Conservation (phyloP, 2,113 vertebrate genomes). For the Bufo bufo region DNA sequence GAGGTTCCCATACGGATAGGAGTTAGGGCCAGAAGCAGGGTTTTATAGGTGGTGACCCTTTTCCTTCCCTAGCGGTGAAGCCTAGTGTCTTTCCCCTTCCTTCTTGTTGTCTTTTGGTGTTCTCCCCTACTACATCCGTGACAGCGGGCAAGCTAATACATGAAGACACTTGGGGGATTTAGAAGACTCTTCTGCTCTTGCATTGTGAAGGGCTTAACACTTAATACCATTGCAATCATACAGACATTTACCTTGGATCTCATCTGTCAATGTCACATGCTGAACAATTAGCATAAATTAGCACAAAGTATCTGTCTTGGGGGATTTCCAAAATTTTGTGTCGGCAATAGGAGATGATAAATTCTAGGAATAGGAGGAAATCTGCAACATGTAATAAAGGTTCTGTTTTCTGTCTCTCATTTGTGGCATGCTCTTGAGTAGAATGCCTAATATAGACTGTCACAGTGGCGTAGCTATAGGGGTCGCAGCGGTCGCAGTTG, state of each 20-base stretch:
- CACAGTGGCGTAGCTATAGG: not conserved
- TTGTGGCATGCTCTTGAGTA: not conserved
- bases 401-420: not conserved
- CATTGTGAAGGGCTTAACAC: not conserved
- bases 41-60: too few relatives aligned
- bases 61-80: too few relatives aligned
- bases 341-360: not conserved
- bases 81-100: too few relatives aligned
- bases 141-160: not conserved
- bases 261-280: not conserved
- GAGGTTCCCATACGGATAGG: too few relatives aligned
- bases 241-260: not conserved
- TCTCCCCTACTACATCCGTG: too few relatives aligned
- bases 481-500: too few relatives aligned
- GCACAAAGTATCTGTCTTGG: not conserved
- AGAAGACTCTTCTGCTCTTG: not conserved
- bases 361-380: not conserved
- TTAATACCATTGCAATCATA: not conserved
- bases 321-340: not conserved
- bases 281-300: not conserved
- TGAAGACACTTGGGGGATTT: not conserved
- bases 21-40: too few relatives aligned
- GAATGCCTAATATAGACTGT: not conserved
- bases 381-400: not conserved
- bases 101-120: too few relatives aligned